These are phyloP conservation scores for Pseudochirops corinnae DNA, from an alignment of 2,797 vertebrate genomes.

Conservation along the genomic window DNA sequence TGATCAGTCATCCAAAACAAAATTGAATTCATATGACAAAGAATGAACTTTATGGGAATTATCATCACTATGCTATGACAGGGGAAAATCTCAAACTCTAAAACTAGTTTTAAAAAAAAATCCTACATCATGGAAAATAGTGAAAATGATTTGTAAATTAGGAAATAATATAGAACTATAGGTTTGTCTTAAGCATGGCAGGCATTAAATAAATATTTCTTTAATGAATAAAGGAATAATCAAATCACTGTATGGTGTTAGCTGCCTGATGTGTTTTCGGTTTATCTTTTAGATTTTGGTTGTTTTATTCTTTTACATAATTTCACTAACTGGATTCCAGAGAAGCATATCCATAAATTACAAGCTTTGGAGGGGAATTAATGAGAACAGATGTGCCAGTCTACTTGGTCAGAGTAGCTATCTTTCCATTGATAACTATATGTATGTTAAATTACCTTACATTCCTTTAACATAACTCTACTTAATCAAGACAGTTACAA, in stretches of 20 bases:
- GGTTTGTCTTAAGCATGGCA: neutral
- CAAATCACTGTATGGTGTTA: neutral
- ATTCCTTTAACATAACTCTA: neutral
- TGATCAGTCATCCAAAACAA: neutral
- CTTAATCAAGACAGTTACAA: neutral
- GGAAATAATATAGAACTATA: neutral
- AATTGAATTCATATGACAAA: neutral
- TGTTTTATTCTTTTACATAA: neutral
- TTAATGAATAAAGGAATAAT: constrained; percentile 9
- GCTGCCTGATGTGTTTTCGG: neutral
- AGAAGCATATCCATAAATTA: neutral
- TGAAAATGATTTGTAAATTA: neutral
- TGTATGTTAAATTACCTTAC: neutral
- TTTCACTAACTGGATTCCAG: neutral
- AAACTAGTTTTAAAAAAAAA: neutral
- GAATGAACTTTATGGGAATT: neutral
- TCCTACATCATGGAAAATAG: neutral
- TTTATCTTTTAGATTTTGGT: neutral
- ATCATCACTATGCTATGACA: neutral
- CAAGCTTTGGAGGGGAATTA: neutral
- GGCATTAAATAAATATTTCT: neutral
- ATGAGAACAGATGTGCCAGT: neutral
- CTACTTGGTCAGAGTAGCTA: neutral
- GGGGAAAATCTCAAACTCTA: neutral
- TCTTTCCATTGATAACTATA: too few species aligned